These are phyloP conservation scores for Mastomys natalensis DNA, from an alignment of 2,113 vertebrate species.

Conservation along the genomic window DNA sequence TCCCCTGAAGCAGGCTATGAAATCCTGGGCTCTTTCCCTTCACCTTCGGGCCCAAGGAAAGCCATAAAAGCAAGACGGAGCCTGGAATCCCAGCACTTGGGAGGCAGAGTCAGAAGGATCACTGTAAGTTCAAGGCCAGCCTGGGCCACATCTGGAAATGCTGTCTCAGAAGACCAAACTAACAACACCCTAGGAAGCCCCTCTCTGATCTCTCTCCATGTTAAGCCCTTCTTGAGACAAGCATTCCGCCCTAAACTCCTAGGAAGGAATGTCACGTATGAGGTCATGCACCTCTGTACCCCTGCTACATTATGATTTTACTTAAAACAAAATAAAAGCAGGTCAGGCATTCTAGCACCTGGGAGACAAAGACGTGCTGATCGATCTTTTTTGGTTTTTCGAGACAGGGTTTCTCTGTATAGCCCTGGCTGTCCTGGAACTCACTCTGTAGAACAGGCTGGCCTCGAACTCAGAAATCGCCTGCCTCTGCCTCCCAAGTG, in stretches of 20 bases:
- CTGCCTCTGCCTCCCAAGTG: too few species aligned
- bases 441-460: too few species aligned
- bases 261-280: not conserved
- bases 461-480: too few species aligned
- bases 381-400: too few species aligned
- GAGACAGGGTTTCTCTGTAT: too few species aligned
- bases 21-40: not conserved
- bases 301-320: not conserved
- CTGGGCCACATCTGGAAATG: not conserved
- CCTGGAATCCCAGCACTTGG: not conserved
- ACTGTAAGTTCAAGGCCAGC: not conserved
- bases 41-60: not conserved
- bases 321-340: conserved; percentile 37
- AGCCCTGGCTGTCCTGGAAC: too few species aligned
- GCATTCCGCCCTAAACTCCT: not conserved
- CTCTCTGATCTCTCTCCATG: not conserved
- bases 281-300: too few species aligned
- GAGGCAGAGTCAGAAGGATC: not conserved
- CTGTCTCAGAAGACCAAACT: not conserved
- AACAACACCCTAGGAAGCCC: not conserved
- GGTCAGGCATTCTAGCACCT: not conserved
- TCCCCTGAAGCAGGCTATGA: not conserved
- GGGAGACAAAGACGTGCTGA: not conserved
- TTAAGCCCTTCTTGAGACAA: not conserved
- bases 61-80: not conserved